A percentile compares a stretch with the other conserved stretches of the same genome.
phyloP scores from a whole-genome alignment of 2,888 invertebrate species.

The Zygogramma bicolorata region DNA sequence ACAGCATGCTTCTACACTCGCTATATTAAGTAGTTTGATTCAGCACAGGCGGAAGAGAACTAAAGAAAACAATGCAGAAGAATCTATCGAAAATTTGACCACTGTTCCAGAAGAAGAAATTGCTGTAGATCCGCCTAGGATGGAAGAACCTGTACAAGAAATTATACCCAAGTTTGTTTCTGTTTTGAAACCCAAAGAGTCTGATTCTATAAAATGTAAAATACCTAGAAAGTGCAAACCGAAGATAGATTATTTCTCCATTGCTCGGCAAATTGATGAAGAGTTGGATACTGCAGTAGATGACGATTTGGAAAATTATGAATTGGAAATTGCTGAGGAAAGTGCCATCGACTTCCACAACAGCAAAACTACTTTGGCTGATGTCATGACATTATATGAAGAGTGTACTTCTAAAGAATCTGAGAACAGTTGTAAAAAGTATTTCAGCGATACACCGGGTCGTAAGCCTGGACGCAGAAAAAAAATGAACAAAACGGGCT shows the following conservation, averaged over 20 bases:
- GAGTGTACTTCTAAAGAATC: slow-evolving; percentile 62
- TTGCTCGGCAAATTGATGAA: slow-evolving; percentile 67
- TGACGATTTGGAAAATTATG: slow-evolving; percentile 45
- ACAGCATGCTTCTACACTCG: slow-evolving; percentile 89
- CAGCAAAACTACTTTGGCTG: slow-evolving; percentile 55
- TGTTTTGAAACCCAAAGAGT: background rate
- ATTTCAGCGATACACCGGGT: slow-evolving; percentile 53
- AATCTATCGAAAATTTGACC: slow-evolving; percentile 37
- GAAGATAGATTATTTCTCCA: slow-evolving; percentile 54
- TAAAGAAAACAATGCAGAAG: slow-evolving; percentile 42
- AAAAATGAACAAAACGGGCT: slow-evolving; percentile 84
- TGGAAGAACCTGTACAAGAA: background rate
- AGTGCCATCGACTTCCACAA: slow-evolving; percentile 61
- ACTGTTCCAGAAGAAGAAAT: slow-evolving; percentile 58
- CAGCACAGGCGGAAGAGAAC: slow-evolving; percentile 69
- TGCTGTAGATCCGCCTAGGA: background rate
- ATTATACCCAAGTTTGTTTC: slow-evolving; percentile 3
- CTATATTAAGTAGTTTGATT: slow-evolving; percentile 79
- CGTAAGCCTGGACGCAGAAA: slow-evolving; percentile 67
- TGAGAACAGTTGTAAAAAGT: slow-evolving; percentile 42
- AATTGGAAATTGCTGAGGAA: slow-evolving; percentile 55
- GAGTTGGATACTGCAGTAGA: slow-evolving; percentile 59
- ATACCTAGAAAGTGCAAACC: slow-evolving; percentile 59
- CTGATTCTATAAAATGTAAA: slow-evolving; percentile 16
- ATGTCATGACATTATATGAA: slow-evolving; percentile 66